Base-by-base conservation (phyloP, 1,140 invertebrate species). In the Drosophila erecta region DNA sequence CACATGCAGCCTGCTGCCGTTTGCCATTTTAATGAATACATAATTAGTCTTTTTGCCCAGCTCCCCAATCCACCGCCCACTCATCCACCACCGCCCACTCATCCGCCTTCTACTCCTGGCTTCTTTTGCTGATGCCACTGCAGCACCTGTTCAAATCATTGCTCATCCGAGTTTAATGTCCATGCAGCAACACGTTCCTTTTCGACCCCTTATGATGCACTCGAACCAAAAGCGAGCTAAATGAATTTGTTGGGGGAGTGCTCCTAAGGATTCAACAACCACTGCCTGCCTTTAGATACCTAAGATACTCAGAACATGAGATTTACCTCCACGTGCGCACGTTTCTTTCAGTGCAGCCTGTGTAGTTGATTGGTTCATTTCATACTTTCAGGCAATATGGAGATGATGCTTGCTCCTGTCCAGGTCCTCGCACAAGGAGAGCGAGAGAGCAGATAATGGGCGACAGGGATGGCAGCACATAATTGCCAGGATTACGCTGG, bases 21-120 rank as follows among this genome's bases (percentile, higher is more conserved):
- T 85, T 85, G 81, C 64, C 78, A 86, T 85, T 85, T 85, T 86
- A 86, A 86, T 86, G 81, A 86, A 86, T 87, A 87, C 79, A 86
- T 86, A 86, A 86, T 86, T 86, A 87, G 83, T 87, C 81, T 86
- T 87, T 87, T 86, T 86, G 74, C 78, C 64, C 65, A 55, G 46
- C 75, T 55, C 77, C 80, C 56, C 78, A 56, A 60, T 24, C 41
- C 38, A 46, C 43, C 43, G 30, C 30, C 30, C 50, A 60, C 41
- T 38, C 3, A 30, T 7, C 6, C 27, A 30, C 3, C 27, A 27
- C 10, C 12, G 27, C 15, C n/a, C 47, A 30, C 24, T 38, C 17
- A 7, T 50, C 2, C 44, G 50, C 12, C 47, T 12, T 11, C 15
- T 17, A 15, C 6, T 22, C 3, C 1, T 35, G 6, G 41, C 62